A percentile compares a stretch with the other conserved stretches of the same genome.
These are phyloP conservation scores for Aporrectodea caliginosa DNA, from an alignment of 1,140 invertebrate genomes.

Conservation along the genomic window DNA sequence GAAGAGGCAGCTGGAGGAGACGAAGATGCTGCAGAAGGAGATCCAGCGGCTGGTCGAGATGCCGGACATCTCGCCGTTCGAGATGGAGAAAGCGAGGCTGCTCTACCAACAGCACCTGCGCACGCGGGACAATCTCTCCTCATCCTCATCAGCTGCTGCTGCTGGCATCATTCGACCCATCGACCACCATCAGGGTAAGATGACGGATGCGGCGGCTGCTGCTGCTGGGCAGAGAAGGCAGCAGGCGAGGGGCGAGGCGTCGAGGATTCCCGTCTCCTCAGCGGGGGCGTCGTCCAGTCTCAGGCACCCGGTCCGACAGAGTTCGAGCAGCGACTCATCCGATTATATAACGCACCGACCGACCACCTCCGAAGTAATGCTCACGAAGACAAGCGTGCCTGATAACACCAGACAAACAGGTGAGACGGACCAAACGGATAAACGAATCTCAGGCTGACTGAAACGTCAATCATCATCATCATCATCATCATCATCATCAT, in stretches of 20 bases:
- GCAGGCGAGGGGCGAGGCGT: not conserved
- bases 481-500: no score
- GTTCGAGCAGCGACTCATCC: not conserved
- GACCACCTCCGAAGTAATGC: not conserved
- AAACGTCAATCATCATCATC: no score
- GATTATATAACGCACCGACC: not conserved
- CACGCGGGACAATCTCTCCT: not conserved
- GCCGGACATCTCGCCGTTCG: constrained; percentile 15
- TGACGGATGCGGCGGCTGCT: not conserved
- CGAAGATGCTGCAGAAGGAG: constrained; percentile 61
- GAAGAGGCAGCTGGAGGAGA: constrained; percentile 64
- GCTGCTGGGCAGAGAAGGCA: not conserved
- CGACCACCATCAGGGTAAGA: not conserved
- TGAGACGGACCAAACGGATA: no score
- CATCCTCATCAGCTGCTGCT: not conserved
- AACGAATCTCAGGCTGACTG: no score
- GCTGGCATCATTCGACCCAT: constrained; percentile 21
- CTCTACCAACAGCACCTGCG: constrained; percentile 24
- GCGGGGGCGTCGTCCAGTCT: no score
- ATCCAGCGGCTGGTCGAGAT: constrained; percentile 39
- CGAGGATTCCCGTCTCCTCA: no score
- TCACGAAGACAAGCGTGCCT: not conserved
- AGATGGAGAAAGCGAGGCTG: constrained; percentile 14
- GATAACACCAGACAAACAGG: not conserved
- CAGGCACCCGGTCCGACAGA: not conserved